phyloP scores from a whole-genome alignment of 2,888 invertebrate species.

The Choristoneura rosaceana region DNA sequence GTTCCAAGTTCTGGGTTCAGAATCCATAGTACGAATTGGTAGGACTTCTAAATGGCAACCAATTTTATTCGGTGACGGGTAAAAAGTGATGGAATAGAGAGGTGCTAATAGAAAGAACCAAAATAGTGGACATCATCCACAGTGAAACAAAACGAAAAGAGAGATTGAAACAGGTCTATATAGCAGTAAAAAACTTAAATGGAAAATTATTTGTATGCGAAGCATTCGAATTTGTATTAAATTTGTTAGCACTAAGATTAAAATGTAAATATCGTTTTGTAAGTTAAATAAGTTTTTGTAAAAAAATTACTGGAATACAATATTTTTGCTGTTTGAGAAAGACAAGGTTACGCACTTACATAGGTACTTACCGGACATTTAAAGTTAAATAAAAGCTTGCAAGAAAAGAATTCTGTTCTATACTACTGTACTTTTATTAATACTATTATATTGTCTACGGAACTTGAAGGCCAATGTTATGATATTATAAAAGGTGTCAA shows the following conservation, averaged over 20 bases:
- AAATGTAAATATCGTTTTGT: not conserved
- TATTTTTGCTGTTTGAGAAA: too few relatives aligned
- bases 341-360: too few relatives aligned
- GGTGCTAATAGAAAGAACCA: not conserved
- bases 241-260: not conserved
- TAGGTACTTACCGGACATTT: too few relatives aligned
- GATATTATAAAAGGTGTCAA: slow-evolving; percentile 37
- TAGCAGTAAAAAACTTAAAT: not conserved
- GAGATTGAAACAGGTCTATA: not conserved
- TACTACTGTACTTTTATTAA: not conserved
- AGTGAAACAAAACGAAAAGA: too few relatives aligned
- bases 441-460: slow-evolving; percentile 9
- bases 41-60: not conserved
- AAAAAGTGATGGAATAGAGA: not conserved
- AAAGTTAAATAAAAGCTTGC: too few relatives aligned
- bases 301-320: too few relatives aligned
- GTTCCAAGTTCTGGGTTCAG: too few relatives aligned
- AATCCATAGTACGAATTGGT: too few relatives aligned
- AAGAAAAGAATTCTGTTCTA: not conserved
- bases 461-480: slow-evolving; percentile 32
- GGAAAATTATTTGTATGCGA: not conserved
- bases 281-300: not conserved
- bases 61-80: not conserved
- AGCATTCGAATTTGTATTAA: slow-evolving; percentile 1
- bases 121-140: not conserved